Base-by-base conservation (phyloP, 2,113 vertebrate genomes). In the Eudorcas thomsonii region DNA sequence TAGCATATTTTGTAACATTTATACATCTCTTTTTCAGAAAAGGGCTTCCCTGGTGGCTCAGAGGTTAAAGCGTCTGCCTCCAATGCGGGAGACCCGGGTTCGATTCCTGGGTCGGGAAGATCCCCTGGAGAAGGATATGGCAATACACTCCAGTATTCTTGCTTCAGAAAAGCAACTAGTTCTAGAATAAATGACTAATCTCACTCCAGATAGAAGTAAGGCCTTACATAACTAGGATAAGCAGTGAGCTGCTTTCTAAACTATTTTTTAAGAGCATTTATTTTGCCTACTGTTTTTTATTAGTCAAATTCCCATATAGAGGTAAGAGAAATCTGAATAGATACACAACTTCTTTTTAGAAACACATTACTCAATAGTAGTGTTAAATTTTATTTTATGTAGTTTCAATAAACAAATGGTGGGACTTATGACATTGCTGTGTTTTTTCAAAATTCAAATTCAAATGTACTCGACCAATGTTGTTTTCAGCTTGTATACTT, bases 211-310 rank as follows among this genome's bases (percentile, higher is more conserved):
- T 55, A 80, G 59, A 97, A 85, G 11, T 86, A 86, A 43, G 16
- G 21, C 45, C 33, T 71, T 78, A 78, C 1, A 59, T 0, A 97
- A 9, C 5, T 91, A n/a, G 39, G 33, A 59, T 23, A n/a, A 86
- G 28, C 36, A 81, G 17, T 84, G 33, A 94, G 25, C 17, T 67
- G 17, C 11, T 54, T 95, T 86, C 33, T 50, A 62, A 83, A 50
- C 3, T 57, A 19, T 95, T 16, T 90, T 90, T 71, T 25, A 96
- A 94, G 55, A 67, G 39, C 26, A 0, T 77, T 80, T 84, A 84
- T 62, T 96, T 91, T 95, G 9, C 30, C 33, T 81, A 13, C 94
- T 87, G 80, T 25, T 50, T 96, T 97, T 93, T 95, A 21, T 84
- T 89, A 84, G 6, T 81, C 57, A 83, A 50, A 92, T 94, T 94